Conservation (phyloP, 2,888 invertebrate species). For the Ctena decussata region DNA sequence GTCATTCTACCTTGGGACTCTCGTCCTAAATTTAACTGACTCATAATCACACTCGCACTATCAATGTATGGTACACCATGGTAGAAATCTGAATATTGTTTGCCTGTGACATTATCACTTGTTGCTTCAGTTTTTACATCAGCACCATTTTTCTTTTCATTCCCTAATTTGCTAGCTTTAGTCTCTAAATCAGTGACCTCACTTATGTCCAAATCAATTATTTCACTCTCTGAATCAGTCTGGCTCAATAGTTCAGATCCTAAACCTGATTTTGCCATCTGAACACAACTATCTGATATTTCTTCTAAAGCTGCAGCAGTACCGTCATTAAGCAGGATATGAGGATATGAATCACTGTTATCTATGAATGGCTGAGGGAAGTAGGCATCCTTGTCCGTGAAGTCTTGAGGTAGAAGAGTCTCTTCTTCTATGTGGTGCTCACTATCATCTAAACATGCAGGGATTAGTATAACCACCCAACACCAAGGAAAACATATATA, state of each 20-base stretch:
- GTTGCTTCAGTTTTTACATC: not conserved
- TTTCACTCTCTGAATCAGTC: not conserved
- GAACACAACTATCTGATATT: not conserved
- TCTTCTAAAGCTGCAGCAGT: not conserved
- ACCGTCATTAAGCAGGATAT: not conserved
- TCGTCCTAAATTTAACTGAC: not conserved
- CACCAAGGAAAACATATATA: too few relatives aligned
- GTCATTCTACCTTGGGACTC: not conserved
- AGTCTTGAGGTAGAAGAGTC: not conserved
- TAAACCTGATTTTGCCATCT: not conserved
- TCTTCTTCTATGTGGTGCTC: not conserved
- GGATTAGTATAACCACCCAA: too few relatives aligned
- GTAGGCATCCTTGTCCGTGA: not conserved
- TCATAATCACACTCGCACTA: not conserved
- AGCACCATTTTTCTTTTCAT: not conserved
- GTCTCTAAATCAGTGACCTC: not conserved
- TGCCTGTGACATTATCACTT: too few relatives aligned
- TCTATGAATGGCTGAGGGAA: not conserved
- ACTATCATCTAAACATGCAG: conserved; percentile 5
- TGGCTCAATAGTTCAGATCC: not conserved
- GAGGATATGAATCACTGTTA: not conserved
- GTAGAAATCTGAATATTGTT: not conserved
- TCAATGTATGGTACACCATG: not conserved
- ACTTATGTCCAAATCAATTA: not conserved
- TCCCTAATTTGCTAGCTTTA: not conserved